Evolutionary conservation across 2,113 vertebrate species (phyloP), one percentile per base, ranked within the genome.

Genomic region (Murina feae): DNA sequence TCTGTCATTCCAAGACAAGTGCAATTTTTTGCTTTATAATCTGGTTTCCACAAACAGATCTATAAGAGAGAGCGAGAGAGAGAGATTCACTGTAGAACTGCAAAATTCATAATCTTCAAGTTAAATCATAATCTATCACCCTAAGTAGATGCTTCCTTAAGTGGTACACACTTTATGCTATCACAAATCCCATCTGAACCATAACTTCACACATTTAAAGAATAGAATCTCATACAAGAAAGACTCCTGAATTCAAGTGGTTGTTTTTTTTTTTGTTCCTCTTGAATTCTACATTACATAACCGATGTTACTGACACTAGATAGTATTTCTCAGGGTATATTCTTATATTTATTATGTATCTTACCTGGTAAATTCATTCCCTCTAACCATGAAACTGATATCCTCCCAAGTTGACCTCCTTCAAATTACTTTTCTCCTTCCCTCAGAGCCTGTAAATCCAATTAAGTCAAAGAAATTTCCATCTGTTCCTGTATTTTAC

Each of bases 331-430:
- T 89, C 69, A 71, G 71, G 44, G 58, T 49, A 32, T 58, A 55
- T 79, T 92, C 81, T 53, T 90, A 63, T 75, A 87, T 71, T 95
- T 89, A 83, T 35, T 51, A 42, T 72, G 39, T 80, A 90, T 74
- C 69, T 94, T 90, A 79, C 69, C 83, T 93, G 51, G 21, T 49
- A 83, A 95, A 93, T 86, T 87, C 44, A 93, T 94, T 93, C 80
- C 20, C 37, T 32, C 11, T 72, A 89, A 79, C 42, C 35, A 86
- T 76, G 80, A 93, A 93, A 63, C 76, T 69, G 32, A 91, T 97
- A 78, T 79, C 32, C 63, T 90, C 65, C 17, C 35, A 92, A 60
- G 32, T 18, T 83, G 63, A 95, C 37, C 47, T 93, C 53, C 25
- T 95, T 94, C 39, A 89, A 83, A 95, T 86, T 90, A 83, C 32